Base-by-base conservation (phyloP, 2,888 invertebrate genomes). In the Metalampra italica region DNA sequence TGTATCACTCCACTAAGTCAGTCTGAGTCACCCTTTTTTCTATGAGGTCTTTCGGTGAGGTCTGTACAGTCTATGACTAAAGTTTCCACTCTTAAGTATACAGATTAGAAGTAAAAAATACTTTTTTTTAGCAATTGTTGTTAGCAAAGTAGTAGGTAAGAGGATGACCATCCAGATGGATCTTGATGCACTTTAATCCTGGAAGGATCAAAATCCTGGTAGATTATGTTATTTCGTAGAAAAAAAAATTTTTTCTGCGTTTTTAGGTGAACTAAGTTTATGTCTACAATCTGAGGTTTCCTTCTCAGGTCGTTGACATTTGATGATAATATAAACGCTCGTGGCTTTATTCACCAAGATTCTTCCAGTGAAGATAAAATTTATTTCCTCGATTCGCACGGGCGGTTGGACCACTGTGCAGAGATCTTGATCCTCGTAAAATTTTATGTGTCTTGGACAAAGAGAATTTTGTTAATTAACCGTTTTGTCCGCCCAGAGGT, bases 381-480 rank as follows among this genome's bases (percentile, higher is more conserved):
- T 22, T 45, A 61, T 29, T 53, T 73, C 73, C 29, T 8, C 32
- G 62, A 45, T 61, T 51, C 65, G 59, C 66, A 56, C 66, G 60
- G 66, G 71, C 75, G 73, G 73, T 69, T 63, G 62, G 71, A 69
- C 74, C 71, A 69, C 69, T 64, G 68, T 66, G 56, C 70, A 55
- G 71, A 69, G 75, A 88, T 88, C 88, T 86, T 82, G 87, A 87
- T 86, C 73, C 81, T 87, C 87, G 74, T 88, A 88, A 88, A 88
- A 88, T 87, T 87, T 88, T 87, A 88, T 87, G 87, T 82, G 79
- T 78, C 76, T 78, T 78, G 82, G 78, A 88, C 86, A 86, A 88
- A 84, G 85, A 82, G 84, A 85, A 85, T 86, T 83, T 87, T 79
- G 87, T 87, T 88, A 88, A 88, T 88, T 88, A 88, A 84, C 82